Evolutionary conservation across 2,113 vertebrate genomes (phyloP).

Genomic region (Prionailurus bengalensis): DNA sequence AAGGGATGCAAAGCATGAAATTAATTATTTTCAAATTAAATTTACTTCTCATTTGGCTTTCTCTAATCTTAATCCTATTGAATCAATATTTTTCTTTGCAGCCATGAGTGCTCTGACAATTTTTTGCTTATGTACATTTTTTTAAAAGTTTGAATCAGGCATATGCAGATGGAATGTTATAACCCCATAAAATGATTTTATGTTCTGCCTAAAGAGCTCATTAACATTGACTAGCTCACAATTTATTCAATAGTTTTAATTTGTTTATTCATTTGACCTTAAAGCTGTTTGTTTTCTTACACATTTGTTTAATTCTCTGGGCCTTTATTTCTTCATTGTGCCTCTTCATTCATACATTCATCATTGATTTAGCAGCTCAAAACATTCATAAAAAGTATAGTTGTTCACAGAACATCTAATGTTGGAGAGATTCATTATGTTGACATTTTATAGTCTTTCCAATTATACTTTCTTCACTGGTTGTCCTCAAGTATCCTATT

Average conservation of each 20-base stretch:
- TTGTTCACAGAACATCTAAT: slow-evolving; percentile 63
- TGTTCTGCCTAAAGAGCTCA: slow-evolving; percentile 26
- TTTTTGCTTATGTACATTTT: neutral
- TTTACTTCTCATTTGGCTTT: slow-evolving; percentile 16
- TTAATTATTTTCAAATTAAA: slow-evolving; percentile 41
- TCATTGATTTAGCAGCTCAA: slow-evolving; percentile 61
- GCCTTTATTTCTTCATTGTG: neutral
- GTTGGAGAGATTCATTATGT: slow-evolving; percentile 75
- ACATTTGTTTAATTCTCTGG: slow-evolving; percentile 60
- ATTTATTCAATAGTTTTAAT: slow-evolving; percentile 38
- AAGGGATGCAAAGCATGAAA: neutral
- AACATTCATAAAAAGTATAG: slow-evolving; percentile 55
- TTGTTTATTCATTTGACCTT: slow-evolving; percentile 46
- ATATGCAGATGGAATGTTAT: neutral
- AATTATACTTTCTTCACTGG: slow-evolving; percentile 76
- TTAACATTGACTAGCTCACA: slow-evolving; percentile 58
- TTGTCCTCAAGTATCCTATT: slow-evolving; percentile 70
- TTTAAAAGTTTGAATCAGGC: neutral
- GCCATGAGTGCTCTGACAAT: neutral
- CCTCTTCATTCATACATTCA: slow-evolving; percentile 34
- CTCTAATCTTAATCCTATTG: neutral
- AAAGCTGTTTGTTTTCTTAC: slow-evolving; percentile 30
- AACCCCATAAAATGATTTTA: slow-evolving; percentile 8
- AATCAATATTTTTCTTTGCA: neutral
- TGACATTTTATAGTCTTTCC: slow-evolving; percentile 78